Evolutionary conservation across 92 coral and sea anemone species (phyloP).

Genomic region (Phenganax subtilis): DNA sequence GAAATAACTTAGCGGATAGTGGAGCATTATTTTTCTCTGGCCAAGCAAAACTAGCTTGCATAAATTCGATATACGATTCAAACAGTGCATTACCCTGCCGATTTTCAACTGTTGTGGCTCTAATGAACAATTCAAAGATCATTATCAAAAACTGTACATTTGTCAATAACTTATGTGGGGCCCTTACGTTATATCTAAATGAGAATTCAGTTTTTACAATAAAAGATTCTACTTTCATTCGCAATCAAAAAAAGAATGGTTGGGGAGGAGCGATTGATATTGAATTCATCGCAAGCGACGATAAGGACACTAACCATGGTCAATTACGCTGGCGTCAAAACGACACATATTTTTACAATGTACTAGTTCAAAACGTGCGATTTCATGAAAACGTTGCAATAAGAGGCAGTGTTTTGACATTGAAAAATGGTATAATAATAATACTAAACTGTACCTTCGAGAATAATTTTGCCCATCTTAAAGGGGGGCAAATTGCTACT

Average conservation of each 20-base stretch:
- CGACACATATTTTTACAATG: background rate
- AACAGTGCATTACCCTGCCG: background rate
- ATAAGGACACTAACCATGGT: no score
- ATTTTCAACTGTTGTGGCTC: no score
- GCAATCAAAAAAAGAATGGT: conserved; percentile 10
- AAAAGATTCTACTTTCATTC: conserved; percentile 27
- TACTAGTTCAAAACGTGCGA: conserved; percentile 35
- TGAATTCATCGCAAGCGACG: background rate
- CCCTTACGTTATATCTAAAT: conserved; percentile 8
- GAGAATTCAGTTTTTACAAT: background rate
- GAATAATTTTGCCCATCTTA: conserved; percentile 57
- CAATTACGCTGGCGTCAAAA: background rate
- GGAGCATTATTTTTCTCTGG: background rate
- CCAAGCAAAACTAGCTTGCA: conserved; percentile 3
- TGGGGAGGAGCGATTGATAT: conserved; percentile 40
- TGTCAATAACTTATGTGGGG: conserved; percentile 18
- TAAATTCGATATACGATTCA: background rate
- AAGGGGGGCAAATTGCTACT: conserved; percentile 22
- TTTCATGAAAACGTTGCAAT: conserved; percentile 60
- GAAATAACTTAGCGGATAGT: background rate
- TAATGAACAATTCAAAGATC: conserved; percentile 20
- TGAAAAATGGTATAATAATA: conserved; percentile 46
- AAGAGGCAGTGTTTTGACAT: conserved; percentile 56
- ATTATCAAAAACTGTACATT: background rate
- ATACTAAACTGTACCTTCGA: conserved; percentile 49